These are phyloP conservation scores for Rissa tridactyla DNA, from an alignment of 2,113 vertebrate species.

Conservation along the genomic window DNA sequence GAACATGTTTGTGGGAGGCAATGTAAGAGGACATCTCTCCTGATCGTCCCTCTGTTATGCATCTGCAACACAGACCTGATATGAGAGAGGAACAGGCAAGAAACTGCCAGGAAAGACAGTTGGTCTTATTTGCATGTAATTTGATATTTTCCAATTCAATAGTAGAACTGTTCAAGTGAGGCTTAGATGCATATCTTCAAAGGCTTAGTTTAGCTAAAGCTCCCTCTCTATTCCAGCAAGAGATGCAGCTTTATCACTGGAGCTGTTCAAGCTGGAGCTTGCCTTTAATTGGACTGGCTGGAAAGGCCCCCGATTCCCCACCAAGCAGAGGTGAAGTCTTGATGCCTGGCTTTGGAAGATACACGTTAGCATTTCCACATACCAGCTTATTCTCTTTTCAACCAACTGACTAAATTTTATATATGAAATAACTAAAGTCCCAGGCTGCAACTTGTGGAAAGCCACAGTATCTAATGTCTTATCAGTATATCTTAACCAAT, in stretches of 20 bases:
- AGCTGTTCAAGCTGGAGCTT: background rate
- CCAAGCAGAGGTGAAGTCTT: background rate
- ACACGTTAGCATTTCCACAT: background rate
- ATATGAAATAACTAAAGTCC: background rate
- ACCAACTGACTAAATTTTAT: background rate
- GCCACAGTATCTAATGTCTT: background rate
- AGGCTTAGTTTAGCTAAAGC: background rate
- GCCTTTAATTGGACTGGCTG: background rate
- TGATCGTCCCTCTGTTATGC: background rate
- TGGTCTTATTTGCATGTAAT: background rate
- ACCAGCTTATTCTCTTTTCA: background rate
- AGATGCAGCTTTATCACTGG: background rate
- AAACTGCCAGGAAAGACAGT: background rate
- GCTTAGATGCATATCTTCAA: background rate
- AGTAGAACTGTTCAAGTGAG: background rate
- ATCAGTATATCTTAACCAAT: background rate
- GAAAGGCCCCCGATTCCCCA: background rate
- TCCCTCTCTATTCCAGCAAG: background rate
- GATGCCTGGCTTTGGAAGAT: background rate
- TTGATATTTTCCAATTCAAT: background rate
- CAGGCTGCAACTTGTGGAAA: background rate
- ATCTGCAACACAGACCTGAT: background rate
- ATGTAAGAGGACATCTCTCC: background rate
- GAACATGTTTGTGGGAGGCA: background rate
- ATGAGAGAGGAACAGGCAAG: background rate